phyloP scores from a whole-genome alignment of 2,113 vertebrate genomes.

The Psophia crepitans region DNA sequence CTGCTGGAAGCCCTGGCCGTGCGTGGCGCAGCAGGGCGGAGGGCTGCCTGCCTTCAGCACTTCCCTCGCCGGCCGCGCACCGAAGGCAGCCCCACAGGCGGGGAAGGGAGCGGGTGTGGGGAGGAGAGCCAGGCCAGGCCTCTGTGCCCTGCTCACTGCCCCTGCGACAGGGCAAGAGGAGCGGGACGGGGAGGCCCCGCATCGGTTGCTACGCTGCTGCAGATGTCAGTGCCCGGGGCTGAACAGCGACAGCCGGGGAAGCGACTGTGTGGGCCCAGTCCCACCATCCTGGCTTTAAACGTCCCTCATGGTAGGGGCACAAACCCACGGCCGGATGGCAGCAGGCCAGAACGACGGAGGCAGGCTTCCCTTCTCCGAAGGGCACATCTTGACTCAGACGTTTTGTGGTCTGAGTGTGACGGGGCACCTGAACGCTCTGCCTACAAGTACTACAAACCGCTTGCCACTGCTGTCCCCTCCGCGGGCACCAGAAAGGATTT shows the following conservation, averaged over 20 bases:
- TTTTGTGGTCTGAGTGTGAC: neutral
- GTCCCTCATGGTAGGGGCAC: neutral
- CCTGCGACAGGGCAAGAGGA: neutral
- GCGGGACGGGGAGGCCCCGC: neutral
- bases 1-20: neutral
- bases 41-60: neutral
- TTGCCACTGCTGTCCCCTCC: neutral
- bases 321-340: neutral
- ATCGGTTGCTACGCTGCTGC: neutral
- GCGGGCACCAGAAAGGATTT: neutral
- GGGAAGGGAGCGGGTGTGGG: no score
- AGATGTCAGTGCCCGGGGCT: fast-evolving
- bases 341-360: fast-evolving
- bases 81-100: fast-evolving
- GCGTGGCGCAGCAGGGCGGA: fast-evolving
- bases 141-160: neutral
- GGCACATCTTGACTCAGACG: neutral
- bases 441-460: neutral
- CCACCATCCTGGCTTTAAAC: neutral
- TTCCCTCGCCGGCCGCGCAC: fast-evolving
- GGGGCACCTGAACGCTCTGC: neutral
- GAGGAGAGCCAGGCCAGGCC: fast-evolving
- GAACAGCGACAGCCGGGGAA: fast-evolving
- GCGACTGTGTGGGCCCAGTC: neutral
- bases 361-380: neutral